Evolutionary conservation across 2,888 invertebrate genomes (phyloP), one percentile per base, ranked within the genome.

Genomic region (Tetranychus truncatus): DNA sequence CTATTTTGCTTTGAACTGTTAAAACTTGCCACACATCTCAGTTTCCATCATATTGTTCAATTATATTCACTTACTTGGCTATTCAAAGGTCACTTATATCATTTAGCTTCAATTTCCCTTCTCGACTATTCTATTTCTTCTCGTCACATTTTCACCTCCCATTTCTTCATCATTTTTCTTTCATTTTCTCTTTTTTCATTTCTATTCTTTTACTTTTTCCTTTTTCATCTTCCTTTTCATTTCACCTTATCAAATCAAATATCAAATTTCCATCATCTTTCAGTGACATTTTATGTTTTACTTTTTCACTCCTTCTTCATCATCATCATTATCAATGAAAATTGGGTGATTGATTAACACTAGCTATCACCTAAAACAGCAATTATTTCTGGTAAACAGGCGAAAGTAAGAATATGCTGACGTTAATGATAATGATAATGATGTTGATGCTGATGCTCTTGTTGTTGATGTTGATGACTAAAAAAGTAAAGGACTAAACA

Each of bases 1-100:
- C 15, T 55, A 55, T 55, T 55, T 34, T 34, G 34, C 34, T 34
- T 34, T 34, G 34, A 34, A 34, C 34, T 34, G 34, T 34, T 34
- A 34, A 34, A 34, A 34, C 34, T 34, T 34, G 34, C 34, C 34
- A 34, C 34, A 34, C 34, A 34, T 34, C 34, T 34, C 34, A 34
- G 34, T 34, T 34, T 34, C 34, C 34, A 34, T 34, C 34, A 34
- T 34, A 34, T 34, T 34, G 34, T 34, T 34, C 34, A 34, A 34
- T 34, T 34, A 34, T 34, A 55, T 9, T 15, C 55, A 55, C 55
- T 55, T 55, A 5, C 34, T 55, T 55, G 55, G 55, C 55, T 55
- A 55, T 55, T 55, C 55, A 55, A 55, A 55, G 55, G 55, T 55
- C 55, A 55, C 55, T 55, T 55, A 55, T 55, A 55, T 55, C 55